Evolutionary conservation across 2,113 vertebrate genomes (phyloP).

Genomic region (Gorilla gorilla): DNA sequence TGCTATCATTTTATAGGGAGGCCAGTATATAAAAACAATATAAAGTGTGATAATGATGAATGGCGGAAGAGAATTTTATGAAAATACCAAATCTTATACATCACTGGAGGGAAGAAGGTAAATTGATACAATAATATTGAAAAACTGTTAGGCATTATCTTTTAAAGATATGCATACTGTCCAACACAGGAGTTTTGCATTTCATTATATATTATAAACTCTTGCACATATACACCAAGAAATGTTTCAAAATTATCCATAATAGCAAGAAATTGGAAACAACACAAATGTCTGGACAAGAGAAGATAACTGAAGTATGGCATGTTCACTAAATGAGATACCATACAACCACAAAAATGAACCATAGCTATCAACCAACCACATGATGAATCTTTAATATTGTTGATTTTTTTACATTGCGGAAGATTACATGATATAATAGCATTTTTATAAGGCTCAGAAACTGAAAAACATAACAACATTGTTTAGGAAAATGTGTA

Average conservation of each 20-base stretch:
- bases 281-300: neutral
- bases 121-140: neutral
- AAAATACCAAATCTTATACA: slow-evolving; percentile 5
- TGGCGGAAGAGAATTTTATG: slow-evolving; percentile 1
- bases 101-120: neutral
- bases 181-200: neutral
- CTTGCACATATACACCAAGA: neutral
- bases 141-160: neutral
- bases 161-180: neutral
- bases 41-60: neutral
- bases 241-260: neutral
- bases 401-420: neutral
- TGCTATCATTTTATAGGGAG: neutral
- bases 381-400: neutral
- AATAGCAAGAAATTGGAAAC: neutral
- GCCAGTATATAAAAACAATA: neutral
- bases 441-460: neutral
- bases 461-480: neutral
- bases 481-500: neutral
- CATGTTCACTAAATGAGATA: neutral
- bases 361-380: neutral
- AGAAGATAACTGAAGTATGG: neutral
- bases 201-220: neutral
- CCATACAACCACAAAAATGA: neutral
- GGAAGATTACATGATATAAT: neutral